These are phyloP conservation scores for Andrena haemorrhoa DNA, from an alignment of 2,888 invertebrate species.

Conservation along the genomic window DNA sequence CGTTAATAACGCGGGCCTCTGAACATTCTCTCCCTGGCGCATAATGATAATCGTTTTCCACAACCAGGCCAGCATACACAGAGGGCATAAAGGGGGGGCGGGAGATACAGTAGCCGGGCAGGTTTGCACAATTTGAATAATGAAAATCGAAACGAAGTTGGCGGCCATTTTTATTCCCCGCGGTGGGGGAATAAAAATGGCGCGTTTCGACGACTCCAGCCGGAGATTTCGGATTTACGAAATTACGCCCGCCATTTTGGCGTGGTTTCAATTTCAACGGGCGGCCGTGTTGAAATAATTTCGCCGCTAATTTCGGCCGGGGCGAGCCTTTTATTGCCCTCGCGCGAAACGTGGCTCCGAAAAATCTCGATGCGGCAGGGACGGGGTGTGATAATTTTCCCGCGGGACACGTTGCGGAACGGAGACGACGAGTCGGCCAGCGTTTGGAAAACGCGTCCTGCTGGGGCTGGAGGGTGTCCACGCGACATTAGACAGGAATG, in stretches of 20 bases:
- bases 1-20: conserved; percentile 35
- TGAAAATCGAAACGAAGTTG: conserved; percentile 21
- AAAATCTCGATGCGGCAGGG: conserved; percentile 7
- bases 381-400: conserved; percentile 39
- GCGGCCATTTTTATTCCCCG: no score
- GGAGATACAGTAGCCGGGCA: no score
- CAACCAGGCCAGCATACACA: not conserved
- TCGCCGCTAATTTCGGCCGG: conserved; percentile 20
- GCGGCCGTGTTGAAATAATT: conserved; percentile 17
- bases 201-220: not conserved
- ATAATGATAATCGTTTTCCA: conserved; percentile 34
- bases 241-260: conserved; percentile 17
- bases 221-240: conserved; percentile 33
- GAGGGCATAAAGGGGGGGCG: not conserved
- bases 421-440: conserved; percentile 8
- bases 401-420: conserved; percentile 20
- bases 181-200: conserved; percentile 17
- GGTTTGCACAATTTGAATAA: conserved; percentile 22
- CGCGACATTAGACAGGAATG: conserved; percentile 71
- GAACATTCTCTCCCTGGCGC: conserved; percentile 10
- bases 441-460: conserved; percentile 38
- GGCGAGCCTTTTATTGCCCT: not conserved
- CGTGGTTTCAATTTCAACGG: conserved; percentile 22
- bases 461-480: conserved; percentile 19
- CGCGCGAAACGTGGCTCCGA: not conserved